phyloP scores from a whole-genome alignment of 30 jellyfish, hydroid and myxozoan species.

The Pseudorhiza aurosa region DNA sequence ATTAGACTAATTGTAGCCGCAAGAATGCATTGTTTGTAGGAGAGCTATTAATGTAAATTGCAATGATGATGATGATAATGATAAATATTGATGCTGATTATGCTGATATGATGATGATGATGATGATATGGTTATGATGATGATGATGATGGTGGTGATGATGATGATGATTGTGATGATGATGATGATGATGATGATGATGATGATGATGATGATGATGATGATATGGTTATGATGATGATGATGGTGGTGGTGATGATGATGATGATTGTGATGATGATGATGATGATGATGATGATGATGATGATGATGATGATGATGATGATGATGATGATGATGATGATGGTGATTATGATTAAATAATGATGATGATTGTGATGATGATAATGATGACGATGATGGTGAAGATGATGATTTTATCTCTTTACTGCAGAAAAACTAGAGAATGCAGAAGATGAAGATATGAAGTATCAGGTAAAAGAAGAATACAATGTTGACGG shows the following conservation, averaged over 20 bases:
- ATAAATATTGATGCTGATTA: background rate
- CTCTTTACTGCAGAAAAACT: slow-evolving; percentile 25
- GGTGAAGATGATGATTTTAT: background rate
- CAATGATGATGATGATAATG: background rate
- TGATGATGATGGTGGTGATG: background rate
- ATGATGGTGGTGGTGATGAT: background rate
- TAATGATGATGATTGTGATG: background rate
- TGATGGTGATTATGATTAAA: background rate
- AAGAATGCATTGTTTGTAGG: no score
- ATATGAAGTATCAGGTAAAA: slow-evolving; percentile 51
- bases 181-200: background rate
- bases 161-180: background rate
- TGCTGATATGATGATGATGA: background rate
- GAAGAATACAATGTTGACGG: background rate
- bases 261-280: background rate
- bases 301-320: background rate
- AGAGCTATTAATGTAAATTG: background rate
- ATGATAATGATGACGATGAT: background rate
- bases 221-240: background rate
- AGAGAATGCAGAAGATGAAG: background rate
- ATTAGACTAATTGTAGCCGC: no score
- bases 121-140: background rate
- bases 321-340: background rate
- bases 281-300: background rate
- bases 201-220: background rate